A percentile compares a stretch with the other conserved stretches of the same genome.
Conservation (phyloP, 2,888 invertebrate species). For the Trissoscelio sp. region DNA sequence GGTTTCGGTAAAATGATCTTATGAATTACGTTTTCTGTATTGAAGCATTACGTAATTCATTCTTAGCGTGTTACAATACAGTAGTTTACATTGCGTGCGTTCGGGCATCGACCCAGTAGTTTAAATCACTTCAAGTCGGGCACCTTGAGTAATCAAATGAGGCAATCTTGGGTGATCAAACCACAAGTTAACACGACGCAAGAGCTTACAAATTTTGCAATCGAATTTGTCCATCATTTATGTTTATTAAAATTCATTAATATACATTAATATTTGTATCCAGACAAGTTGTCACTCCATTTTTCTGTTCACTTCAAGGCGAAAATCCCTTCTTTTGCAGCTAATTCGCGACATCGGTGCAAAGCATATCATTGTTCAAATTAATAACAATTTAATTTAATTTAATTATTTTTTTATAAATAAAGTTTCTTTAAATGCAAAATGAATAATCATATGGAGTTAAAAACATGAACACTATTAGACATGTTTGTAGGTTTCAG, state of each 20-base stretch:
- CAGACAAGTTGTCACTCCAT: background rate
- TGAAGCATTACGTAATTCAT: conserved; percentile 60
- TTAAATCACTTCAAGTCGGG: conserved; percentile 65
- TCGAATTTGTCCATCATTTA: conserved; percentile 44
- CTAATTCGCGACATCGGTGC: conserved; percentile 29
- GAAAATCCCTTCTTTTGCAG: conserved; percentile 56
- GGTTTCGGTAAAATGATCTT: conserved; percentile 25
- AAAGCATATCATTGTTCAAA: conserved; percentile 26
- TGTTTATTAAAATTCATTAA: conserved; percentile 11
- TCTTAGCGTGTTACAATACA: conserved; percentile 61
- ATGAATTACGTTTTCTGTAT: conserved; percentile 53
- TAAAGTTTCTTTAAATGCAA: background rate
- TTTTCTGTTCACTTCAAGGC: conserved; percentile 14
- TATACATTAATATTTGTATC: too few species aligned
- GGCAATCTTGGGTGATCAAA: conserved; percentile 61
- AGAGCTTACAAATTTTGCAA: conserved; percentile 27
- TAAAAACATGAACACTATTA: background rate
- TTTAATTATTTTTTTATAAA: too few species aligned
- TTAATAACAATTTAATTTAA: background rate
- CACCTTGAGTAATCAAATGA: conserved; percentile 68
- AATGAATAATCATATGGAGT: background rate
- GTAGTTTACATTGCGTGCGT: conserved; percentile 63
- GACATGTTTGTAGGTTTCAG: background rate
- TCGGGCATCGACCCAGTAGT: conserved; percentile 68
- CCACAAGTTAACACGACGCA: conserved; percentile 31